Conservation (phyloP, 2,797 vertebrate species). For the Pseudomugil gertrudae region DNA sequence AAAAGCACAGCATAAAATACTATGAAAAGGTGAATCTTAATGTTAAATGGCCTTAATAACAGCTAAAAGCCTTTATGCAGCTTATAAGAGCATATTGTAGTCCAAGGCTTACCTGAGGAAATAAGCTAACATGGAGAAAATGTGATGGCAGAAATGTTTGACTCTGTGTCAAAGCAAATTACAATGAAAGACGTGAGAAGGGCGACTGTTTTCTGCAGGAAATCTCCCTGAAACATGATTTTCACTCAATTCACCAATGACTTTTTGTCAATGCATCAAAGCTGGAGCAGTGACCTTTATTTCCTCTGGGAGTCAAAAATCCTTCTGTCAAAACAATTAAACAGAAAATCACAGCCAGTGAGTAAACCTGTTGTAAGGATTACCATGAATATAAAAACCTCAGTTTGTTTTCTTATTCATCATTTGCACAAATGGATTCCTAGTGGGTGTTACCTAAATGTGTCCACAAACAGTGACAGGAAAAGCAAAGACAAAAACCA, state of each 20-base stretch:
- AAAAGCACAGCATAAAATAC: neutral
- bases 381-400: neutral
- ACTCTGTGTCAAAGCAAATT: neutral
- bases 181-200: neutral
- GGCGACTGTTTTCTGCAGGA: neutral
- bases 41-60: neutral
- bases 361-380: neutral
- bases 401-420: constrained; percentile 1
- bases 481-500: neutral
- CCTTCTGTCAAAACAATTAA: neutral
- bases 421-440: neutral
- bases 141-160: neutral
- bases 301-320: constrained; percentile 8
- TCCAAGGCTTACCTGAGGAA: constrained; percentile 2
- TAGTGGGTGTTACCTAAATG: neutral
- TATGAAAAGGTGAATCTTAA: neutral
- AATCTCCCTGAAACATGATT: neutral
- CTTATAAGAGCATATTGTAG: neutral
- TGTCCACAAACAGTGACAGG: constrained; percentile 5
- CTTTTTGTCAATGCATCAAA: constrained; percentile 16
- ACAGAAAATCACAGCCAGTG: neutral
- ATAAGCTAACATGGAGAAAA: constrained; percentile 4
- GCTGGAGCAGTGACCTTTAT: neutral
- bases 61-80: neutral
- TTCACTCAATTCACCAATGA: constrained; percentile 1